A percentile compares a stretch with the other conserved stretches of the same genome.
Evolutionary conservation across 2,113 vertebrate species (phyloP).

Genomic region (Apodemus sylvaticus): DNA sequence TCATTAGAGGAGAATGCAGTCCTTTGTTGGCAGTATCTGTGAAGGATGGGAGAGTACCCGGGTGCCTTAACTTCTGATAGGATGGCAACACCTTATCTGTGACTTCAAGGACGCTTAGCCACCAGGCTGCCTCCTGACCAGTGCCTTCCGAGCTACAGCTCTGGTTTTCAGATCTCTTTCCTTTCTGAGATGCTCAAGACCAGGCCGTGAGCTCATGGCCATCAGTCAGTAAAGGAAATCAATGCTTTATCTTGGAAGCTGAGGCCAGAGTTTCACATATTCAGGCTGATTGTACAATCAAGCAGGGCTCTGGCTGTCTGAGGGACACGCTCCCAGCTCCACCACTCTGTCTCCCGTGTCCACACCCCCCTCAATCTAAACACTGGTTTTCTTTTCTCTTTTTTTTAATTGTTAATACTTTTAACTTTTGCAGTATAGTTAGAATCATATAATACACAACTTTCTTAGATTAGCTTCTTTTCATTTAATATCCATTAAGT

Average conservation of each 20-base stretch:
- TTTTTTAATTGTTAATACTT: neutral
- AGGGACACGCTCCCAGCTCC: neutral
- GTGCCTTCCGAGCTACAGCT: neutral
- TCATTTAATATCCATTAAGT: neutral
- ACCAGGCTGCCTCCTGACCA: neutral
- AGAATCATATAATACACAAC: neutral
- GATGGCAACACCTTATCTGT: neutral
- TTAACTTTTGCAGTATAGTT: neutral
- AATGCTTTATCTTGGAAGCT: neutral
- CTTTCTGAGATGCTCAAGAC: neutral
- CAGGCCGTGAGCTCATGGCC: neutral
- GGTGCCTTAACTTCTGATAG: neutral
- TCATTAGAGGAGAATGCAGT: neutral
- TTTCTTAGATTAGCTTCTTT: neutral
- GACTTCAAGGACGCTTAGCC: neutral
- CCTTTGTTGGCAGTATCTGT: neutral
- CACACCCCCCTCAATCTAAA: neutral
- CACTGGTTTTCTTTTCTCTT: neutral
- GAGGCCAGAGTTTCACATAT: neutral
- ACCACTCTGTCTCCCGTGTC: neutral
- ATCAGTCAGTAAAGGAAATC: neutral
- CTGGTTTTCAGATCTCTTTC: neutral
- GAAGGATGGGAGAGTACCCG: neutral
- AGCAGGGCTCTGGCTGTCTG: neutral
- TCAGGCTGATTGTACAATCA: neutral